Conservation (phyloP, 2,113 vertebrate species). For the Fukomys damarensis region DNA sequence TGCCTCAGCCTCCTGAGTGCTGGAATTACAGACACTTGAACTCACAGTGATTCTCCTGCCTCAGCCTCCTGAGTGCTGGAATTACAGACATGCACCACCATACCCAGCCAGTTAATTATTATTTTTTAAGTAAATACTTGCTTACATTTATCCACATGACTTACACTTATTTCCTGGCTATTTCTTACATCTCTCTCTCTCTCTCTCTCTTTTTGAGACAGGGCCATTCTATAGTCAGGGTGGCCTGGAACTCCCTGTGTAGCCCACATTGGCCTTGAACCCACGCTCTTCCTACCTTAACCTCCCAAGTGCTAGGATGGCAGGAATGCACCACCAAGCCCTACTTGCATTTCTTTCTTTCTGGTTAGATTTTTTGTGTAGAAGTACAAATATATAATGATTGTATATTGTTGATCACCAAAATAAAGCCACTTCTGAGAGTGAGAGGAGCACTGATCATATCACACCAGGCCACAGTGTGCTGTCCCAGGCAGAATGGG, state of each 20-base stretch:
- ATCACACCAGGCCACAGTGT: not conserved
- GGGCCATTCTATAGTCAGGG: not conserved
- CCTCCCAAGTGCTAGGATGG: not conserved
- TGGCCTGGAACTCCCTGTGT: not conserved
- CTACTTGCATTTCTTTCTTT: not conserved
- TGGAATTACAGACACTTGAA: too few species aligned
- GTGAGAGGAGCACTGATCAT: not conserved
- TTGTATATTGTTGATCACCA: not conserved
- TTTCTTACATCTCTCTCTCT: not conserved
- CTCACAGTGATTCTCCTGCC: too few species aligned
- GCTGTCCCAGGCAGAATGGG: not conserved
- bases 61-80: too few species aligned
- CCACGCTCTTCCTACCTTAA: not conserved
- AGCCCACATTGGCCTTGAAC: not conserved
- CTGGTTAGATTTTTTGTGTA: not conserved
- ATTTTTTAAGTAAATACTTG: conserved; percentile 7
- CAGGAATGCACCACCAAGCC: not conserved
- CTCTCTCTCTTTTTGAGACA: too few species aligned
- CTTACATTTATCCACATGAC: not conserved
- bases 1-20: too few species aligned
- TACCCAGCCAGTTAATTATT: not conserved
- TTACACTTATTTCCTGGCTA: not conserved
- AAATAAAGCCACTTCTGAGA: not conserved
- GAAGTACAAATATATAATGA: not conserved
- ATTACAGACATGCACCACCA: too few species aligned